phyloP scores from a whole-genome alignment of 2,113 vertebrate species.

The Bujurquina vittata region DNA sequence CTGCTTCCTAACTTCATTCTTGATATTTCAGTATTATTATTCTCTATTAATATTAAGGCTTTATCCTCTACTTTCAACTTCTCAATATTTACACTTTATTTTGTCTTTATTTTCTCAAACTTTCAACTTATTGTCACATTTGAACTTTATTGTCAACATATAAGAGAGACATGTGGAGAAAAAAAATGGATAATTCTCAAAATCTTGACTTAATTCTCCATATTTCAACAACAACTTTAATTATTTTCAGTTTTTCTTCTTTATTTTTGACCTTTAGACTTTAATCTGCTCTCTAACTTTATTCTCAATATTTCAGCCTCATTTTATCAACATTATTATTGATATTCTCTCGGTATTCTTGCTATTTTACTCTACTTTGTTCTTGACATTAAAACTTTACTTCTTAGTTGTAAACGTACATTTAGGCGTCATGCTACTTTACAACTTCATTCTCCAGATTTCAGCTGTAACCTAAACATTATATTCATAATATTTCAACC shows the following conservation, averaged over 20 bases:
- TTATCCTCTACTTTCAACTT: neutral
- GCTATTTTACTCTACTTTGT: too few relatives aligned
- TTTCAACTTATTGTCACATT: neutral
- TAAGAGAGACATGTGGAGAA: too few relatives aligned
- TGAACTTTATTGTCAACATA: too few relatives aligned
- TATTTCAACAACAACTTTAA: neutral
- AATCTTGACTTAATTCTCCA: neutral
- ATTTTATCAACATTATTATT: neutral
- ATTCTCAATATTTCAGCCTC: neutral
- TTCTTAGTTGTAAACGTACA: too few relatives aligned
- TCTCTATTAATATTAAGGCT: too few relatives aligned
- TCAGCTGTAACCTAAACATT: too few relatives aligned
- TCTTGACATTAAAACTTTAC: too few relatives aligned
- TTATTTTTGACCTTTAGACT: neutral
- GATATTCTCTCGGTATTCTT: too few relatives aligned
- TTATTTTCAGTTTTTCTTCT: neutral
- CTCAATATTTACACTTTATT: neutral
- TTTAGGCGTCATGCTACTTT: too few relatives aligned
- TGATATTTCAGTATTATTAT: too few relatives aligned
- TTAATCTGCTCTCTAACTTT: neutral
- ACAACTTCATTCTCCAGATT: too few relatives aligned
- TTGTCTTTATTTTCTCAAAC: neutral
- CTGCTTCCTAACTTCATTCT: neutral
- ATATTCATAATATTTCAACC: neutral
- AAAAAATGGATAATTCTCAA: too few relatives aligned